phyloP scores from a whole-genome alignment of 1,140 invertebrate genomes.

The Ephestia elutella region DNA sequence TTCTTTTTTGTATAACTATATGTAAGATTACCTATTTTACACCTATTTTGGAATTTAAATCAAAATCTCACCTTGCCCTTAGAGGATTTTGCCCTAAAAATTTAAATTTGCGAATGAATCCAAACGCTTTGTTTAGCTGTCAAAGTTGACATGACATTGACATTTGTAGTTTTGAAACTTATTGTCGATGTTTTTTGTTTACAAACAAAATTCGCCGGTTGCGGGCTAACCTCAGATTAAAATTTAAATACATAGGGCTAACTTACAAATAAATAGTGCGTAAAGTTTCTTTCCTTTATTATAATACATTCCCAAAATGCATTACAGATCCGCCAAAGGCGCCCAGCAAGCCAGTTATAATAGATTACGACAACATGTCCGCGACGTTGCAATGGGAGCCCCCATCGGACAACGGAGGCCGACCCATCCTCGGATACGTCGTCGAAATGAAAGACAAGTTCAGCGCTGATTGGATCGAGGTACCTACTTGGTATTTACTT shows the following conservation, averaged over 20 bases:
- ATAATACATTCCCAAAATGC: neutral
- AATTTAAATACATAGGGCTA: no score
- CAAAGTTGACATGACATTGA: neutral
- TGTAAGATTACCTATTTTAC: no score
- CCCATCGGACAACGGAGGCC: conserved; percentile 92
- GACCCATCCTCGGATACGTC: conserved; percentile 95
- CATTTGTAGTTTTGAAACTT: neutral
- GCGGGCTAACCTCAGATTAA: neutral
- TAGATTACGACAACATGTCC: conserved; percentile 95
- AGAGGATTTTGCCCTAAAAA: no score
- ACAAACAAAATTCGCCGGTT: neutral
- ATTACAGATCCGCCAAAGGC: conserved; percentile 86
- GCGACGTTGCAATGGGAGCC: conserved; percentile 93
- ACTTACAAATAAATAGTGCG: no score
- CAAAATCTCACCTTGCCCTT: no score
- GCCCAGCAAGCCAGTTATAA: conserved; percentile 92
- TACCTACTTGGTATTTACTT: conserved; percentile 40
- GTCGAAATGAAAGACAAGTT: conserved; percentile 98
- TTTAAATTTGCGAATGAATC: no score
- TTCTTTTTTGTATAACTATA: no score
- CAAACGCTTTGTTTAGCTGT: no score
- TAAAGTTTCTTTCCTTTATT: neutral
- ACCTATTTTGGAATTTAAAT: no score
- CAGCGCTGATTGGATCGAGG: conserved; percentile 90
- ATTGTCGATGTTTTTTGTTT: neutral